A percentile compares a stretch with the other conserved stretches of the same genome.
These are phyloP conservation scores for Sebastes cheni DNA, from an alignment of 2,797 vertebrate genomes.

Conservation along the genomic window DNA sequence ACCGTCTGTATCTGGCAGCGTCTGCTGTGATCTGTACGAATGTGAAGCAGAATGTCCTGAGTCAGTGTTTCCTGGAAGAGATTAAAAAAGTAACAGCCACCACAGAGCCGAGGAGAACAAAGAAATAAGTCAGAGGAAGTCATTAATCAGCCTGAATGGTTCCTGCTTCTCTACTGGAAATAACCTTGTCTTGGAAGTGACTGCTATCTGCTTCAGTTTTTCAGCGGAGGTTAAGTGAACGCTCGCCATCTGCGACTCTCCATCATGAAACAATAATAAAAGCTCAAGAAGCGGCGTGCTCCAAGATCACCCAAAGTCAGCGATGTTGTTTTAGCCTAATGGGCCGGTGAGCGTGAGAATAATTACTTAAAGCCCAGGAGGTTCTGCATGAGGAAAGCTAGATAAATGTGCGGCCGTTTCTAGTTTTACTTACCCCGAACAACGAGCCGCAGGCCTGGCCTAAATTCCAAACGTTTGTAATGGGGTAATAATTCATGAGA, in stretches of 20 bases:
- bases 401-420: constrained; percentile 43
- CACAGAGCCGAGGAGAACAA: constrained; percentile 7
- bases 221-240: constrained; percentile 38
- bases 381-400: constrained; percentile 68
- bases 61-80: constrained; percentile 30
- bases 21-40: background rate
- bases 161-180: constrained; percentile 25
- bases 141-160: constrained; percentile 34
- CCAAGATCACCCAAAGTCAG: constrained; percentile 54
- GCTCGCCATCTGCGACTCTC: constrained; percentile 22
- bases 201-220: constrained; percentile 30
- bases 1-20: background rate
- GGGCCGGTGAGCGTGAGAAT: constrained; percentile 46
- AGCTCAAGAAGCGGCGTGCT: background rate
- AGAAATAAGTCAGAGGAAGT: constrained; percentile 4
- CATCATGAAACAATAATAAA: constrained; percentile 36
- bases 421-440: constrained; percentile 56
- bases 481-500: constrained; percentile 80
- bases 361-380: constrained; percentile 54
- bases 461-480: constrained; percentile 70
- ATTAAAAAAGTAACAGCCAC: constrained; percentile 20
- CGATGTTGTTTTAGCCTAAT: constrained; percentile 54
- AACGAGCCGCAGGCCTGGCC: constrained; percentile 61
- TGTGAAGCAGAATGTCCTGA: constrained; percentile 21
- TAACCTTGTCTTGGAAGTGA: constrained; percentile 37